Conservation (phyloP, 2,888 invertebrate genomes). For the Nomada fabriciana region DNA sequence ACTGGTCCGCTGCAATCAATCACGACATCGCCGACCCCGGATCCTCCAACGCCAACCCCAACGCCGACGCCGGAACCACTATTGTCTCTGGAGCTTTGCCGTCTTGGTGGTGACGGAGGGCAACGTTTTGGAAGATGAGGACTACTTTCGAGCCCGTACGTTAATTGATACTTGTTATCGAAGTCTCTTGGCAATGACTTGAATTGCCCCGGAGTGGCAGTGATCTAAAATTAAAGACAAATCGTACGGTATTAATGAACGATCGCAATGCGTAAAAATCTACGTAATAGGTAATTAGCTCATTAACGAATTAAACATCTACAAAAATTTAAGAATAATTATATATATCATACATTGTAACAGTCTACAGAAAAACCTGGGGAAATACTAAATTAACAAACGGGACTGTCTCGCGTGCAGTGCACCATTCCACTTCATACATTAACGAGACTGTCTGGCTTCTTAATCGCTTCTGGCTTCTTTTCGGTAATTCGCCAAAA, state of each 20-base stretch:
- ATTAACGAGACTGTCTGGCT: too few relatives aligned
- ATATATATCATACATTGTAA: too few relatives aligned
- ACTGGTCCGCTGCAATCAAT: conserved; percentile 84
- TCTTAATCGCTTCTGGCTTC: too few relatives aligned
- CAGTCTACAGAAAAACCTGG: too few relatives aligned
- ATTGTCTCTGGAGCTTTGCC: conserved; percentile 86
- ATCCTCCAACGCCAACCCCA: conserved; percentile 52
- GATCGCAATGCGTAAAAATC: too few relatives aligned
- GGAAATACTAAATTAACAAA: too few relatives aligned
- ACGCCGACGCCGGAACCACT: conserved; percentile 65
- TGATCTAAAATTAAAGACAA: conserved; percentile 71
- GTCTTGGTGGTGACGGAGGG: conserved; percentile 92
- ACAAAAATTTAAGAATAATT: too few relatives aligned
- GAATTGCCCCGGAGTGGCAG: conserved; percentile 84
- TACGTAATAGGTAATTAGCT: too few relatives aligned
- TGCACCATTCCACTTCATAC: too few relatives aligned
- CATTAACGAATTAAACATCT: too few relatives aligned
- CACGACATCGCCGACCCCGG: conserved; percentile 79
- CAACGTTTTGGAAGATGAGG: conserved; percentile 91
- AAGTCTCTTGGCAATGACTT: conserved; percentile 86
- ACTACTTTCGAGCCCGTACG: conserved; percentile 85
- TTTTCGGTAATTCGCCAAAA: too few relatives aligned
- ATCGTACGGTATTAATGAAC: not conserved
- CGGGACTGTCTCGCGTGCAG: too few relatives aligned
- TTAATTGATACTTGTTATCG: conserved; percentile 85